phyloP scores from a whole-genome alignment of 2,797 vertebrate species.

The Centropyge bicolor region DNA sequence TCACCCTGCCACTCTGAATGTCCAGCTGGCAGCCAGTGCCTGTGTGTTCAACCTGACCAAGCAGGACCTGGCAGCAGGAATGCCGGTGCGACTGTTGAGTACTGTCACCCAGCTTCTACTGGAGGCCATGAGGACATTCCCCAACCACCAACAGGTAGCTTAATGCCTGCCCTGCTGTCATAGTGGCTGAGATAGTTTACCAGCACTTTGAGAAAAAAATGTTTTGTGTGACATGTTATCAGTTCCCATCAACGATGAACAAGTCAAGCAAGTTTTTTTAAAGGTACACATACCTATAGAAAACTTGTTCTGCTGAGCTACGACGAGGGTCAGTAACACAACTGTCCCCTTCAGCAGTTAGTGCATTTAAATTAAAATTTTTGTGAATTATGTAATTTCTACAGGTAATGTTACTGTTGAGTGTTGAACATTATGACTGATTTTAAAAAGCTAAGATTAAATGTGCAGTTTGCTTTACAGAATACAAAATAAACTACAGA shows the following conservation, averaged over 20 bases:
- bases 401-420: neutral
- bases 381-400: neutral
- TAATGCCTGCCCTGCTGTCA: neutral
- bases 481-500: neutral
- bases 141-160: conserved; percentile 97
- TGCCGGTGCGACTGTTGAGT: conserved; percentile 95
- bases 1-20: conserved; percentile 95
- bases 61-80: conserved; percentile 95
- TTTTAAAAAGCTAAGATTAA: conserved; percentile 6
- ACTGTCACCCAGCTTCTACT: conserved; percentile 95
- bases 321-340: neutral
- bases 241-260: neutral
- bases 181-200: neutral
- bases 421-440: too few species aligned
- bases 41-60: conserved; percentile 99
- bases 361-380: too few species aligned
- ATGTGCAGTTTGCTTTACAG: neutral
- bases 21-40: conserved; percentile 97
- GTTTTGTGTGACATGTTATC: neutral
- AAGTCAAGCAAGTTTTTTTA: neutral
- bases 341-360: neutral
- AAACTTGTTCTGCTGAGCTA: neutral
- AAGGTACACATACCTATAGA: neutral
- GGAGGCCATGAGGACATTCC: conserved; percentile 98
- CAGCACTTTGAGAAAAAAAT: neutral